Evolutionary conservation across 1,140 invertebrate genomes (phyloP).

Genomic region (Tenebrio molitor): DNA sequence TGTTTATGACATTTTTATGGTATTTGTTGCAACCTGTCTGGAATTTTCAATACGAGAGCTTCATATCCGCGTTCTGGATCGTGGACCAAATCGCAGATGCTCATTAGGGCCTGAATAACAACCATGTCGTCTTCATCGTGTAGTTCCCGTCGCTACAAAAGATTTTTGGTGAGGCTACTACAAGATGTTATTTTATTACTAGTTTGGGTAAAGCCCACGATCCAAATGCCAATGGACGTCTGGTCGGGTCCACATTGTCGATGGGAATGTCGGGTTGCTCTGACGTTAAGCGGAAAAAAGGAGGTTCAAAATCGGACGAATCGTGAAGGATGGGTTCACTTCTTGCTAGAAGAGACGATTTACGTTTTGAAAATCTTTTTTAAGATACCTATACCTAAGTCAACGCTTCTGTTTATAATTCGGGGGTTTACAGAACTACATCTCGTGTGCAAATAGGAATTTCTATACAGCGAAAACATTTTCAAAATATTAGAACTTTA

Average conservation of each 20-base stretch:
- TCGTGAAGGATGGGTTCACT: background rate
- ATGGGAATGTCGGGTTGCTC: constrained; percentile 61
- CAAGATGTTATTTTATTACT: constrained; percentile 50
- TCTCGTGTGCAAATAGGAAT: constrained; percentile 20
- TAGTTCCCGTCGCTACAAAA: constrained; percentile 59
- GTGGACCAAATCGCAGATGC: constrained; percentile 59
- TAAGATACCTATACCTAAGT: constrained; percentile 1
- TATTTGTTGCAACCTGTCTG: constrained; percentile 53
- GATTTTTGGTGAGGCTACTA: background rate
- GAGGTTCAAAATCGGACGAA: constrained; percentile 55
- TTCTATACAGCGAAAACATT: constrained; percentile 14
- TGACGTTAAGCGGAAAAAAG: constrained; percentile 59
- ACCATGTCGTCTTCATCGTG: constrained; percentile 53
- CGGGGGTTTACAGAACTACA: constrained; percentile 17
- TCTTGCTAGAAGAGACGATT: background rate
- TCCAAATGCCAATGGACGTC: constrained; percentile 60
- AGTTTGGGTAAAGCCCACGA: constrained; percentile 61
- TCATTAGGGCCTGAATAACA: constrained; percentile 58
- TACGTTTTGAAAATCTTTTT: background rate
- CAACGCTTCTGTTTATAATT: constrained; percentile 27
- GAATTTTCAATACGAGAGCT: constrained; percentile 58
- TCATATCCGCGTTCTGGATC: constrained; percentile 62
- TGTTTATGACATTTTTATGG: background rate
- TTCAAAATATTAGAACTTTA: background rate
- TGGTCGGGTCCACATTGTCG: constrained; percentile 58